These are phyloP conservation scores for Chloroceryle aenea DNA, from an alignment of 2,113 vertebrate species.

Conservation along the genomic window DNA sequence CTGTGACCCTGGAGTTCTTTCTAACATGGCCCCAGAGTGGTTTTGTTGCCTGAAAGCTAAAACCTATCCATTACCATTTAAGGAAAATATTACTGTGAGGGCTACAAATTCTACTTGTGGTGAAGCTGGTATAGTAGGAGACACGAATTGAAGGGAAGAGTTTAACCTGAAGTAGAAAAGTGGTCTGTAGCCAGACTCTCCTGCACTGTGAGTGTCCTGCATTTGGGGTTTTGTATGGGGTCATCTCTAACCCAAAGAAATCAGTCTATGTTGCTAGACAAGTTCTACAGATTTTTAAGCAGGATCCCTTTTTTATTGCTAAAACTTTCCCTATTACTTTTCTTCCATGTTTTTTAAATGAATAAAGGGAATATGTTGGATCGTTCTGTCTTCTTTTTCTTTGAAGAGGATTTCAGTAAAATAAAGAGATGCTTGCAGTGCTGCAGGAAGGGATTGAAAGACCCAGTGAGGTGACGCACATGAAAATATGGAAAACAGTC, in stretches of 20 bases:
- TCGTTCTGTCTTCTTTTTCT: conserved; percentile 39
- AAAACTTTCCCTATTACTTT: conserved; percentile 45
- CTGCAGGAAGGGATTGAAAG: conserved; percentile 4
- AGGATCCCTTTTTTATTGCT: conserved; percentile 59
- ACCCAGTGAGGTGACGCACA: background rate
- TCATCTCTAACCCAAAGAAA: conserved; percentile 67
- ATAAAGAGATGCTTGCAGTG: background rate
- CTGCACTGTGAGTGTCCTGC: conserved; percentile 62
- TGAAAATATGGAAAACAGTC: background rate
- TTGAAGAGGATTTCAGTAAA: conserved; percentile 14
- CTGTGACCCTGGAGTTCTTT: conserved; percentile 1
- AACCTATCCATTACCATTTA: conserved; percentile 42
- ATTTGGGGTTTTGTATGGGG: conserved; percentile 59
- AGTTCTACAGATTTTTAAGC: conserved; percentile 57
- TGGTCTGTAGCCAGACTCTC: conserved; percentile 58
- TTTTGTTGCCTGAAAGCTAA: conserved; percentile 53
- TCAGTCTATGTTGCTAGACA: conserved; percentile 57
- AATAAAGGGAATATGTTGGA: conserved; percentile 62
- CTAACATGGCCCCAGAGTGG: background rate
- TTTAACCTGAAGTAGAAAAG: conserved; percentile 49
- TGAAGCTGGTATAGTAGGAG: background rate
- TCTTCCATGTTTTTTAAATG: conserved; percentile 45
- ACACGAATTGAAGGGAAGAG: background rate
- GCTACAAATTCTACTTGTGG: conserved; percentile 6
- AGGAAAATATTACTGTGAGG: conserved; percentile 52